Conservation (phyloP, 2,797 vertebrate genomes). For the Anguilla megastoma region DNA sequence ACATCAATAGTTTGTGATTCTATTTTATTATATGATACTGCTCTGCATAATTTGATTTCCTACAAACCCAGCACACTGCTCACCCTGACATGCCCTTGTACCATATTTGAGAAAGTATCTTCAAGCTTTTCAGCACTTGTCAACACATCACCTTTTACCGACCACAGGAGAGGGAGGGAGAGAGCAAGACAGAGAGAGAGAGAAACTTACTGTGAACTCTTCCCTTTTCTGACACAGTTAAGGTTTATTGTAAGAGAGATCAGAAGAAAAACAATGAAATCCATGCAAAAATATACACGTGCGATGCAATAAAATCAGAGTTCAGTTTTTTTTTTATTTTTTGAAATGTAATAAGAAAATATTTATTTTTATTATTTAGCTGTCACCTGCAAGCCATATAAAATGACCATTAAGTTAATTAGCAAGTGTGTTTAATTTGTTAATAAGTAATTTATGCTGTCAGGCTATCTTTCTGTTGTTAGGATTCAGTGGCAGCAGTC, state of each 20-base stretch:
- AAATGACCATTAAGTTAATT: neutral
- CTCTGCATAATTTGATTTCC: neutral
- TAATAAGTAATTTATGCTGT: neutral
- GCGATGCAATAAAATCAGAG: neutral
- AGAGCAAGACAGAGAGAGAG: neutral
- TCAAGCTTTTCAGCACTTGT: neutral
- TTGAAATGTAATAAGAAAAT: neutral
- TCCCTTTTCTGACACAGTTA: too few species aligned
- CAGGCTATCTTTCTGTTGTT: neutral
- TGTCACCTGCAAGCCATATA: neutral
- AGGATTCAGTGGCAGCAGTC: neutral
- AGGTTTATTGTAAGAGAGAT: neutral
- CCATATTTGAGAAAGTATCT: constrained; percentile 7
- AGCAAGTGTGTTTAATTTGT: neutral
- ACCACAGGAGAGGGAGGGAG: neutral
- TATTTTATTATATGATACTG: neutral
- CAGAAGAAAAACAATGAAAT: neutral
- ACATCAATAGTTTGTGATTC: neutral
- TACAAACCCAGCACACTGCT: neutral
- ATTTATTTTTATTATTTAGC: neutral
- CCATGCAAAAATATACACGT: neutral
- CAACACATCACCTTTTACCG: neutral
- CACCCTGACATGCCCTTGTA: neutral
- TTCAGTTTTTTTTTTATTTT: neutral
- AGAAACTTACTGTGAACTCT: neutral